phyloP scores from a whole-genome alignment of 2,888 invertebrate genomes.

The Bedellia somnulentella region DNA sequence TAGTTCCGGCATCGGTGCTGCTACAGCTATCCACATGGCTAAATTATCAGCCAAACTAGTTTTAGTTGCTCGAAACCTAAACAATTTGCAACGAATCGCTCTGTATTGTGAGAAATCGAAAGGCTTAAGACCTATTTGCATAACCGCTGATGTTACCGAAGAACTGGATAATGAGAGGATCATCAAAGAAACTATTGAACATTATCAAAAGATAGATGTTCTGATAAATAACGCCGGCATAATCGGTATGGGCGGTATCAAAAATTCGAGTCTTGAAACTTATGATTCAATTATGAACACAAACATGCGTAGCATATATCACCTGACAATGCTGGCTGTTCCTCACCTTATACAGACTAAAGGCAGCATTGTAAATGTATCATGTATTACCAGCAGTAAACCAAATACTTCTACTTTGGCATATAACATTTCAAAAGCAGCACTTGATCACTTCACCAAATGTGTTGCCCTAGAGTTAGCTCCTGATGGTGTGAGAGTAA shows the following conservation, averaged over 20 bases:
- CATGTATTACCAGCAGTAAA: slow-evolving; percentile 80
- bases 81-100: slow-evolving; percentile 32
- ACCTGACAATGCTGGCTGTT: slow-evolving; percentile 79
- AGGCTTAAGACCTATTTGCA: slow-evolving; percentile 51
- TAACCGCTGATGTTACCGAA: slow-evolving; percentile 67
- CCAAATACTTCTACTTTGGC: slow-evolving; percentile 72
- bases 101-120: slow-evolving; percentile 60
- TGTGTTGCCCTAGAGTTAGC: slow-evolving; percentile 87
- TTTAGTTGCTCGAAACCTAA: slow-evolving; percentile 58
- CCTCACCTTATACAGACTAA: slow-evolving; percentile 79
- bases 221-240: slow-evolving; percentile 87
- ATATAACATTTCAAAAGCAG: slow-evolving; percentile 90
- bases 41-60: slow-evolving; percentile 65
- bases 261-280: slow-evolving; percentile 75
- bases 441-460: slow-evolving; percentile 90
- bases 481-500: slow-evolving; percentile 78
- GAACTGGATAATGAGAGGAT: slow-evolving; percentile 68
- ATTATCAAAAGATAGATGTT: slow-evolving; percentile 73
- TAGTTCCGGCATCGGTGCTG: slow-evolving; percentile 75
- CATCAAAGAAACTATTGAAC: slow-evolving; percentile 67
- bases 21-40: slow-evolving; percentile 68
- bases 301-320: slow-evolving; percentile 80
- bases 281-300: slow-evolving; percentile 85
- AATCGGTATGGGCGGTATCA: slow-evolving; percentile 75
- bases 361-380: slow-evolving; percentile 89